Evolutionary conservation across 2,888 invertebrate species (phyloP).

Genomic region (Hirtodrosophila histrioides): DNA sequence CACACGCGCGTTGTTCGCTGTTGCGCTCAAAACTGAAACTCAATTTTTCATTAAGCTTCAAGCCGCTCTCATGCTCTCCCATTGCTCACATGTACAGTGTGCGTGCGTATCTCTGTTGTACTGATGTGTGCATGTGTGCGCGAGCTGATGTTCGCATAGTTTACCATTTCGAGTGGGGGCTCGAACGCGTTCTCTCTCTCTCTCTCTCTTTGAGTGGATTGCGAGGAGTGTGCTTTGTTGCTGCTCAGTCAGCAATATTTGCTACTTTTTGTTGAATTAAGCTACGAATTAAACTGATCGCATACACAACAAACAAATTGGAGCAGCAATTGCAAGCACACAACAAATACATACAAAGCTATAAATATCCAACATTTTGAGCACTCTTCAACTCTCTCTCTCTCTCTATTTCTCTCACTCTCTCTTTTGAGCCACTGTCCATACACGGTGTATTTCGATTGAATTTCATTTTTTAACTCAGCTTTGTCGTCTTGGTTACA

Average conservation of each 20-base stretch:
- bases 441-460: conserved; percentile 19
- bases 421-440: conserved; percentile 18
- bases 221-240: conserved; percentile 1
- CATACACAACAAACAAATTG: conserved; percentile 50
- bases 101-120: conserved; percentile 33
- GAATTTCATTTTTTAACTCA: conserved; percentile 37
- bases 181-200: not conserved
- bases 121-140: conserved; percentile 6
- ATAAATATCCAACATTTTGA: conserved; percentile 14
- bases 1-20: conserved; percentile 29
- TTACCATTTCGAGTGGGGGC: not conserved
- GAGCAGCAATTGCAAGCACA: conserved; percentile 46
- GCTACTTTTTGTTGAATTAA: conserved; percentile 45
- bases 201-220: conserved; percentile 32
- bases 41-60: conserved; percentile 34
- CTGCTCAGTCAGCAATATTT: not conserved
- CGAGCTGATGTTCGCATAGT: conserved; percentile 27
- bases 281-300: conserved; percentile 64
- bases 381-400: conserved; percentile 8
- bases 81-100: conserved; percentile 17
- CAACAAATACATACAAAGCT: conserved; percentile 12
- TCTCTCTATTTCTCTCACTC: conserved; percentile 7
- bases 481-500: conserved; percentile 39
- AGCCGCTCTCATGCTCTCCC: conserved; percentile 31
- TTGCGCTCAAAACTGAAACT: conserved; percentile 49